Percentiles rank a stretch among this genome's conserved stretches.
Conservation (phyloP, 2,797 vertebrate genomes). For the Pachyuromys duprasi region DNA sequence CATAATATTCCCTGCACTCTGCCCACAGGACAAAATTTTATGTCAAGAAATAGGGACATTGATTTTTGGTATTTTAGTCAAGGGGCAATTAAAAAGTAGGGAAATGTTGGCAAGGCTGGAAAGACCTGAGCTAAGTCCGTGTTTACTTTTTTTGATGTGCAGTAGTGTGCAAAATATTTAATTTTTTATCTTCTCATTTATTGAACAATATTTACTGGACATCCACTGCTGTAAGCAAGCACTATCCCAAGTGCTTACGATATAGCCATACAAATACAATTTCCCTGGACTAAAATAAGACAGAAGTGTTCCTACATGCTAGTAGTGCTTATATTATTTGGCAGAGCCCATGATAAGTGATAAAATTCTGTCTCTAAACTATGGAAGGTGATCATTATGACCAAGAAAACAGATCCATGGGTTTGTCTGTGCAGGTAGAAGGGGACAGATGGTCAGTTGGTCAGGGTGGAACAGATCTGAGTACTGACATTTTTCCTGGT, state of each 20-base stretch:
- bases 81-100: background rate
- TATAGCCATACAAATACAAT: background rate
- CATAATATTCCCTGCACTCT: no score
- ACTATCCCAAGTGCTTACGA: background rate
- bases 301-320: background rate
- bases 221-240: background rate
- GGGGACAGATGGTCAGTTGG: background rate
- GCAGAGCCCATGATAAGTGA: background rate
- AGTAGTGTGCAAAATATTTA: background rate
- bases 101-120: background rate
- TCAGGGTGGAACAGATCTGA: background rate
- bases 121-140: background rate
- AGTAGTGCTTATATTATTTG: conserved; percentile 7
- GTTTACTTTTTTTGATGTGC: background rate
- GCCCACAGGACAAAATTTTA: conserved; percentile 1
- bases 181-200: background rate
- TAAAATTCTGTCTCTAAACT: background rate
- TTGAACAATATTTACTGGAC: background rate
- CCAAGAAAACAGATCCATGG: background rate
- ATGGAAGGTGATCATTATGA: background rate
- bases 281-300: background rate
- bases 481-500: background rate
- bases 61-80: conserved; percentile 21
- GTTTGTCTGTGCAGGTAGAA: background rate
- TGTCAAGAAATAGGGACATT: background rate